Conservation (phyloP, 1,140 invertebrate species). For the Gryllus bimaculatus region DNA sequence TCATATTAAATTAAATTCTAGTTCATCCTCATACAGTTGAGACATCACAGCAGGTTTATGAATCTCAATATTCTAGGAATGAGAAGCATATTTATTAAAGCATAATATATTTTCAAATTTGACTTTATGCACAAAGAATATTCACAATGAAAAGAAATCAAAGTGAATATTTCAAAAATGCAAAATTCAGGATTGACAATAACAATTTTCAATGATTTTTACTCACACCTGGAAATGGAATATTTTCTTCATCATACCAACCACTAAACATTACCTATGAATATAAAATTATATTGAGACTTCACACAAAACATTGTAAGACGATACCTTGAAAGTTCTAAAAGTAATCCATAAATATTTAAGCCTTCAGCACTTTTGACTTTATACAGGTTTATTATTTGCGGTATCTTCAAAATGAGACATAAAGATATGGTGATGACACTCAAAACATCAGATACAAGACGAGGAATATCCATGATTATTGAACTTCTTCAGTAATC, state of each 20-base stretch:
- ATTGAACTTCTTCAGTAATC: not conserved
- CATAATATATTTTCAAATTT: too few species aligned
- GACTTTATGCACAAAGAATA: too few species aligned
- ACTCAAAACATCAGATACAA: slow-evolving; percentile 43
- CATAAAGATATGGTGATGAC: slow-evolving; percentile 54
- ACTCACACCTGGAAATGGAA: too few species aligned
- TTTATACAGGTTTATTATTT: slow-evolving; percentile 50
- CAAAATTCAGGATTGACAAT: too few species aligned
- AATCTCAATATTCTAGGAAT: too few species aligned
- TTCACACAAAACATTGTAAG: not conserved
- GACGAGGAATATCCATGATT: not conserved
- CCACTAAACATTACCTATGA: not conserved
- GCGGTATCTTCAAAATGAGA: slow-evolving; percentile 58
- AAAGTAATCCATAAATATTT: slow-evolving; percentile 46
- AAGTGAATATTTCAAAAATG: too few species aligned
- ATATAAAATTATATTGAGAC: slow-evolving; percentile 2
- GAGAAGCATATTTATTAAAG: too few species aligned
- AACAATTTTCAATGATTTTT: too few species aligned
- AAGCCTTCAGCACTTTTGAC: slow-evolving; percentile 50
- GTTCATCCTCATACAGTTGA: too few species aligned
- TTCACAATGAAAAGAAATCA: too few species aligned
- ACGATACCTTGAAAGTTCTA: slow-evolving; percentile 56
- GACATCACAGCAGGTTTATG: too few species aligned
- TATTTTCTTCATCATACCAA: not conserved
- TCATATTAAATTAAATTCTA: too few species aligned